A percentile compares a stretch with the other conserved stretches of the same genome.
These are phyloP conservation scores for Campoplex capitator DNA, from an alignment of 2,888 invertebrate genomes.

Conservation along the genomic window DNA sequence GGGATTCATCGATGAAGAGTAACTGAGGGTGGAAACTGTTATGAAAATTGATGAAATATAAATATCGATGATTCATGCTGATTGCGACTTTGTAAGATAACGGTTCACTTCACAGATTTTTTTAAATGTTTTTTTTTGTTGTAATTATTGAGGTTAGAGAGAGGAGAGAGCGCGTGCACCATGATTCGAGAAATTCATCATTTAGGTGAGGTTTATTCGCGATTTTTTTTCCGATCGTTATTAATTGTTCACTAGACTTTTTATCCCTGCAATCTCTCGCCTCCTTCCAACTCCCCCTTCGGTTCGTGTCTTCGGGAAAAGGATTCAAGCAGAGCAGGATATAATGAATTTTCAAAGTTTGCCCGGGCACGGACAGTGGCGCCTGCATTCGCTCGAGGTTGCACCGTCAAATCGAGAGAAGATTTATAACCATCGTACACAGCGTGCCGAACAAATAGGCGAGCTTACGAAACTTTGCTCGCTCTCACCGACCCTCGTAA, in stretches of 20 bases:
- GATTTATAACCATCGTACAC: slow-evolving; percentile 66
- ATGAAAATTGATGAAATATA: not conserved
- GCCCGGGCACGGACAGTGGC: slow-evolving; percentile 43
- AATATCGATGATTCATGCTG: not conserved
- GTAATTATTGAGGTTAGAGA: not conserved
- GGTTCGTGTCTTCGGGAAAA: not conserved
- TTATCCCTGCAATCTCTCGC: slow-evolving; percentile 18
- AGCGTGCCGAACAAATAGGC: slow-evolving; percentile 63
- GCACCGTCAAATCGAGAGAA: slow-evolving; percentile 68
- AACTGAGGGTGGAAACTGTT: not conserved
- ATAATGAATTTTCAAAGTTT: slow-evolving; percentile 68
- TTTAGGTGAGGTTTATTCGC: not conserved
- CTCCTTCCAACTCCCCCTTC: not conserved
- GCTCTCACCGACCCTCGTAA: slow-evolving; percentile 43
- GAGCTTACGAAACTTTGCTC: slow-evolving; percentile 62
- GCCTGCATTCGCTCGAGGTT: slow-evolving; percentile 47
- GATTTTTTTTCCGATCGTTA: slow-evolving; percentile 33
- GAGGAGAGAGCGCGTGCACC: not conserved
- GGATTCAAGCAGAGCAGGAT: slow-evolving; percentile 14
- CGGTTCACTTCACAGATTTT: not conserved
- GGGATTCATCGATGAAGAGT: not conserved
- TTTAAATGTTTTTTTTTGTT: not conserved
- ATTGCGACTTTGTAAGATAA: not conserved
- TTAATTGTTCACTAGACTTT: slow-evolving; percentile 41
- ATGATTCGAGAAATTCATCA: slow-evolving; percentile 5